Percentiles rank a stretch among this genome's conserved stretches.
Conservation (phyloP, 2,888 invertebrate species). For the Torymus aiolomorphi region DNA sequence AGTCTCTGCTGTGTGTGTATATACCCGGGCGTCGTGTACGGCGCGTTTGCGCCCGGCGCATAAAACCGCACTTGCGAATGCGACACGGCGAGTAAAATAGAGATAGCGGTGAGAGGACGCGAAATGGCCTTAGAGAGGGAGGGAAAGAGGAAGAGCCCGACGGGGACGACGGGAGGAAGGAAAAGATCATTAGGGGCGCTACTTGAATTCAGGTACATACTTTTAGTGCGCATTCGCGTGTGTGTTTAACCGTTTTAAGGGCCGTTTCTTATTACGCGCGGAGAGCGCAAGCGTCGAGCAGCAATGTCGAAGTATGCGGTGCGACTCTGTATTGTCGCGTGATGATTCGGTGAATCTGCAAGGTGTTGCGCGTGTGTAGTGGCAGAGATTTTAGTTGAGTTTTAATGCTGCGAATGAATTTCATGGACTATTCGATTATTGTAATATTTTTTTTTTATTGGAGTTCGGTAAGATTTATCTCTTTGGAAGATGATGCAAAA, state of each 20-base stretch:
- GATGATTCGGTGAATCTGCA: conserved; percentile 22
- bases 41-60: conserved; percentile 51
- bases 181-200: conserved; percentile 57
- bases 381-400: too few species aligned
- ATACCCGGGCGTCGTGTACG: conserved; percentile 15
- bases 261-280: background rate
- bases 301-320: background rate
- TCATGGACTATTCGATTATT: too few species aligned
- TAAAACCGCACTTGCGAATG: conserved; percentile 55
- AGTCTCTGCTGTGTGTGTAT: conserved; percentile 55
- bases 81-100: conserved; percentile 40
- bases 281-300: too few species aligned
- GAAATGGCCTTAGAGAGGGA: conserved; percentile 4
- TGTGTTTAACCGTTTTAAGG: conserved; percentile 21
- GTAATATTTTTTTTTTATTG: too few species aligned
- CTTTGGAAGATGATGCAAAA: too few species aligned
- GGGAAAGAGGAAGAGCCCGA: background rate
- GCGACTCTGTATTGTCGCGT: background rate
- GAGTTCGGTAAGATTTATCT: too few species aligned
- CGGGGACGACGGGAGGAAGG: conserved; percentile 12
- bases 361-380: background rate
- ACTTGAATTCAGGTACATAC: conserved; percentile 53
- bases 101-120: conserved; percentile 28
- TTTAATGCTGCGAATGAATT: too few species aligned
- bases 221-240: conserved; percentile 3